These are phyloP conservation scores for Scrobipalpa atriplicella DNA, from an alignment of 2,888 invertebrate species.

Conservation along the genomic window DNA sequence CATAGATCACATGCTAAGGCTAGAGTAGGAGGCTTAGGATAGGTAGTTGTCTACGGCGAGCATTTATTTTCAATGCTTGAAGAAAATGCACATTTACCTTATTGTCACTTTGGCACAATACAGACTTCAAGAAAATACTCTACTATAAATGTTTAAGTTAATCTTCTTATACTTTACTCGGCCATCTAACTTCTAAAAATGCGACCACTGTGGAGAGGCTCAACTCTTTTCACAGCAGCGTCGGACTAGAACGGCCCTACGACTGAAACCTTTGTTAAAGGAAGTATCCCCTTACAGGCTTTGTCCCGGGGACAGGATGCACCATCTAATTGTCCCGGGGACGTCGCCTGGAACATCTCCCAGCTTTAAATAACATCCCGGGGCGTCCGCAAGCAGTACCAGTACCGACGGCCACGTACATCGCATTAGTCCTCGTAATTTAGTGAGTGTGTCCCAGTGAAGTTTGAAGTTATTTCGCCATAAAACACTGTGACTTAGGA, in stretches of 20 bases:
- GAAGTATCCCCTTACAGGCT: conserved; percentile 78
- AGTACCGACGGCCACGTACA: conserved; percentile 44
- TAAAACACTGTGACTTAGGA: conserved; percentile 5
- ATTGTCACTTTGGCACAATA: not conserved
- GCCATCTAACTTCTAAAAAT: conserved; percentile 10
- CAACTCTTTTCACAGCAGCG: conserved; percentile 48
- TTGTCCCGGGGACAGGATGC: conserved; percentile 73
- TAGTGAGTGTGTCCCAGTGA: conserved; percentile 13
- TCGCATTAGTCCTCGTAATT: conserved; percentile 13
- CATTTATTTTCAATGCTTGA: not conserved
- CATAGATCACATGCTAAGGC: no score
- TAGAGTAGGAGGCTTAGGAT: no score
- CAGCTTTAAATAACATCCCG: conserved; percentile 71
- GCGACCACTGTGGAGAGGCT: conserved; percentile 43
- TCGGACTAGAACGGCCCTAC: conserved; percentile 60
- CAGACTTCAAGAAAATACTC: no score
- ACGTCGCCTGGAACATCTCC: conserved; percentile 67
- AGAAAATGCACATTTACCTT: not conserved
- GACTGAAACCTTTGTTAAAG: conserved; percentile 71
- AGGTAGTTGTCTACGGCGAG: no score
- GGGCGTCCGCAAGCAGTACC: conserved; percentile 61
- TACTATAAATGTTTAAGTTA: not conserved
- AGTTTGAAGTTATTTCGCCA: conserved; percentile 4
- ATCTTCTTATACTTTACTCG: conserved; percentile 3
- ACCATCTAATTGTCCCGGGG: conserved; percentile 66